Evolutionary conservation across 2,888 invertebrate genomes (phyloP), one percentile per base, ranked within the genome.

Genomic region (Watsonalla cultraria): DNA sequence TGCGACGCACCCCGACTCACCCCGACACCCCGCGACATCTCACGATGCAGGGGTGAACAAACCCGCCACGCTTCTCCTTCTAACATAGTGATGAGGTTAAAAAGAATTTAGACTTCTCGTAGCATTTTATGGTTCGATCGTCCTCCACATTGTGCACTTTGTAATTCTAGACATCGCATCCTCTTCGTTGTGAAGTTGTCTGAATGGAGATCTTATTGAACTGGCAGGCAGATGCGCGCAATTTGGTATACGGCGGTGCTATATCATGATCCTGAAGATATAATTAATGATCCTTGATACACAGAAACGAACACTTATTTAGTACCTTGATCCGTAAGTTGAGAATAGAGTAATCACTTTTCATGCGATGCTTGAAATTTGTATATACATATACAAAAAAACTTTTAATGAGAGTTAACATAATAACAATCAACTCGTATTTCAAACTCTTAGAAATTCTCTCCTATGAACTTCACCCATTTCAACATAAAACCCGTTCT

Each of bases 31-130:
- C 62, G 71, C 86, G 86, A 85, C 56, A 75, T 75, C 82, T 70
- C 79, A 74, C 88, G 86, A 87, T 70, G 57, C 65, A 68, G 86
- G 82, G 90, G 86, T 87, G 89, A 88, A 89, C 88, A 89, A 89
- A 89, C 89, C 86, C 84, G 80, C 82, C 82, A 78, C 81, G 75
- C 84, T 82, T 86, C 86, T 88, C 87, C 81, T 87, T 90, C 88
- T 86, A 84, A 85, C 85, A 79, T 81, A 82, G 76, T 84, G 84
- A 83, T 79, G 84, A 89, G 83, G 84, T 85, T 88, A 84, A 87
- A 86, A 87, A 87, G 88, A 86, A 87, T 88, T 88, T 85, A 84
- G 83, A 86, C 81, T 84, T 82, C 82, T 82, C 80, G 72, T 79
- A 78, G 79, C 78, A 81, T 81, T 87, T 86, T 79, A 83, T 80